Evolutionary conservation across 2,113 vertebrate species (phyloP).

Genomic region (Nerophis lumbriciformis): DNA sequence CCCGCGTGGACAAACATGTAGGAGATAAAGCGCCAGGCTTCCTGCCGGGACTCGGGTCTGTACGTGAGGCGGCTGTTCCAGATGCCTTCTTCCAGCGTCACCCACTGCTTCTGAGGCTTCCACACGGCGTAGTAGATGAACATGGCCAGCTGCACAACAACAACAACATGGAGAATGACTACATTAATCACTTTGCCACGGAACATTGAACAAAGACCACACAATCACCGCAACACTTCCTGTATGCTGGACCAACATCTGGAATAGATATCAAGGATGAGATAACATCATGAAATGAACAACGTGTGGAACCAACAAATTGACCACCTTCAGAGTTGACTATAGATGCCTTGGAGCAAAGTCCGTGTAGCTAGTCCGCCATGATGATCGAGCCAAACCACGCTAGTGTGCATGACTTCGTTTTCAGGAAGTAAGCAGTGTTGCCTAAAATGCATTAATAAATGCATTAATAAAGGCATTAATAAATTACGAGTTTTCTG

Average conservation of each 20-base stretch:
- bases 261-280: background rate
- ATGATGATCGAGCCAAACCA: too few relatives aligned
- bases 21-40: constrained; percentile 87
- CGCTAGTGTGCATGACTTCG: too few relatives aligned
- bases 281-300: background rate
- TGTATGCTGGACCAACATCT: background rate
- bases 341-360: too few relatives aligned
- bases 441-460: too few relatives aligned
- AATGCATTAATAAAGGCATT: too few relatives aligned
- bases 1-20: constrained; percentile 94
- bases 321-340: too few relatives aligned
- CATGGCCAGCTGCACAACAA: constrained; percentile 70
- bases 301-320: too few relatives aligned
- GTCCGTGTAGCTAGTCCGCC: too few relatives aligned
- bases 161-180: background rate
- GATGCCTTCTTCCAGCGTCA: constrained; percentile 76
- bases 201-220: background rate
- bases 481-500: too few relatives aligned
- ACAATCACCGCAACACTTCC: background rate
- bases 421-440: too few relatives aligned
- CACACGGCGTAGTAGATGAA: constrained; percentile 89
- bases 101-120: constrained; percentile 88
- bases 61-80: constrained; percentile 81
- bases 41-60: constrained; percentile 64
- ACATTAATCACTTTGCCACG: too few relatives aligned